Evolutionary conservation across 2,888 invertebrate genomes (phyloP).

Genomic region (Blera fallax): DNA sequence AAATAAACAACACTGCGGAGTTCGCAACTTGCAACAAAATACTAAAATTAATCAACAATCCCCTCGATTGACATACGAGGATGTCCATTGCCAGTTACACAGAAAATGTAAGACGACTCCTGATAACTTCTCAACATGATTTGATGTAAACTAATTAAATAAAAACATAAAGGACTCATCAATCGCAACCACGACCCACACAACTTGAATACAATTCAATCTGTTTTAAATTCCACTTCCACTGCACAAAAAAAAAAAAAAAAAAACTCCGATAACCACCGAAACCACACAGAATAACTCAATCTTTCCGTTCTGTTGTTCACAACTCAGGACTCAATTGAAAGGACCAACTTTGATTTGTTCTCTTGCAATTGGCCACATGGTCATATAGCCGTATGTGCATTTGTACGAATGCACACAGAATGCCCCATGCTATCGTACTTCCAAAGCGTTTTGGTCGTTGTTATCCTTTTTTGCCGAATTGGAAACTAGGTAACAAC

Average conservation of each 20-base stretch:
- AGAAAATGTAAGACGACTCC: no score
- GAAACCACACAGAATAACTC: conserved; percentile 62
- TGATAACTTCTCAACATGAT: neutral
- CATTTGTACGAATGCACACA: neutral
- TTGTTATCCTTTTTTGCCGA: conserved; percentile 17
- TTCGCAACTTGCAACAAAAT: no score
- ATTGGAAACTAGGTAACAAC: conserved; percentile 70
- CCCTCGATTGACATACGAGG: no score
- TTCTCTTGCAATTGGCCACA: conserved; percentile 45
- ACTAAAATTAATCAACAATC: no score
- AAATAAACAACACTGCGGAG: no score
- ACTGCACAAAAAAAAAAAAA: neutral
- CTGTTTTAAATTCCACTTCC: neutral
- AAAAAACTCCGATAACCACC: conserved; percentile 22
- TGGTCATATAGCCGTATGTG: conserved; percentile 27
- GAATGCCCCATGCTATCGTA: conserved; percentile 1
- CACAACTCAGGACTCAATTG: conserved; percentile 61
- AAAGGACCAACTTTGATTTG: conserved; percentile 66
- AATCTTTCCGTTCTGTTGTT: conserved; percentile 54
- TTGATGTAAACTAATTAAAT: neutral
- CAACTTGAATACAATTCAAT: conserved; percentile 29
- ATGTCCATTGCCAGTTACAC: no score
- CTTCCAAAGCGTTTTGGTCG: conserved; percentile 23
- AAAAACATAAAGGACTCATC: neutral
- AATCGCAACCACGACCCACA: neutral